Evolutionary conservation across 1,140 invertebrate genomes (phyloP).

Genomic region (Drosophila novamexicana): DNA sequence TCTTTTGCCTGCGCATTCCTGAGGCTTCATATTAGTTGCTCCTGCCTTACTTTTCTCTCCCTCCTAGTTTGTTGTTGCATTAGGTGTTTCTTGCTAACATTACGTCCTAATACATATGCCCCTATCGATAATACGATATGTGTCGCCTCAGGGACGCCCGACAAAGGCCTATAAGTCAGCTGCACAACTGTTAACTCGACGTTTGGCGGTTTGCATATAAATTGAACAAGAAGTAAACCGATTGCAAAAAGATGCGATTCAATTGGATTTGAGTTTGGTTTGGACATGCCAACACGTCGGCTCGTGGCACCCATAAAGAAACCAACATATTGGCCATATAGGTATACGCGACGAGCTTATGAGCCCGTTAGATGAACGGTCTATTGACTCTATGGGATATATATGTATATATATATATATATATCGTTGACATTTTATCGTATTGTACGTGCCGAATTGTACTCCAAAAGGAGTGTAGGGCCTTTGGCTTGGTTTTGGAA

Average conservation of each 20-base stretch:
- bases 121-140: constrained; percentile 7
- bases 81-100: neutral
- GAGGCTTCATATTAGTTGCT: too few species aligned
- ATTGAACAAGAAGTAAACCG: constrained; percentile 5
- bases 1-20: too few species aligned
- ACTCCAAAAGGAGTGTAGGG: constrained; percentile 16
- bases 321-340: constrained; percentile 11
- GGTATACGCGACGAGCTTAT: constrained; percentile 38
- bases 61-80: too few species aligned
- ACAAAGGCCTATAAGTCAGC: constrained; percentile 18
- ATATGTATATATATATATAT: neutral
- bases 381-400: constrained; percentile 37
- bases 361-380: constrained; percentile 57
- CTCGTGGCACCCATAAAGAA: constrained; percentile 32
- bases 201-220: constrained; percentile 29
- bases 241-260: constrained; percentile 11
- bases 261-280: constrained; percentile 16
- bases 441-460: constrained; percentile 44
- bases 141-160: constrained; percentile 21
- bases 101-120: neutral
- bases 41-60: too few species aligned
- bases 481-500: constrained; percentile 15
- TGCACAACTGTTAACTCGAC: constrained; percentile 8
- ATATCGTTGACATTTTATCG: constrained; percentile 57
- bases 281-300: constrained; percentile 40